These are phyloP conservation scores for Amiota communis DNA, from an alignment of 2,888 invertebrate genomes.

Conservation along the genomic window DNA sequence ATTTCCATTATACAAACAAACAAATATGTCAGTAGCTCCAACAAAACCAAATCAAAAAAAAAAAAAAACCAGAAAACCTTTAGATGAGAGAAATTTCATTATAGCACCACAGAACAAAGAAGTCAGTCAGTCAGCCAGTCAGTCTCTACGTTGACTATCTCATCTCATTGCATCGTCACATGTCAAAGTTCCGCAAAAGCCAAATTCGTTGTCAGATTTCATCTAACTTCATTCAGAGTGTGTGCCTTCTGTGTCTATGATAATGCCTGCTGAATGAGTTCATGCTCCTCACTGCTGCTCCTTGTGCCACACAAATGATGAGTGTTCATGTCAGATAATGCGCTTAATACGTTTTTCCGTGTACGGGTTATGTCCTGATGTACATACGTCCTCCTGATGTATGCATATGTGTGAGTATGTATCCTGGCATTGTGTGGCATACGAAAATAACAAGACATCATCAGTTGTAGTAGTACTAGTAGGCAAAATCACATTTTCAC, in stretches of 20 bases:
- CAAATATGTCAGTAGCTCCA: conserved; percentile 8
- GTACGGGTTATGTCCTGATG: background rate
- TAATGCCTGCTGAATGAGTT: background rate
- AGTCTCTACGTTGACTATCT: background rate
- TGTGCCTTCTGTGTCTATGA: background rate
- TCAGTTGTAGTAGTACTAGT: conserved; percentile 36
- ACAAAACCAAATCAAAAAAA: conserved; percentile 19
- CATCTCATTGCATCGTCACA: background rate
- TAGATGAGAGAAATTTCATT: background rate
- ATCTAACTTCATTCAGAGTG: background rate
- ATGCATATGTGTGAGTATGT: background rate
- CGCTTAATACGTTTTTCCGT: conserved; percentile 62
- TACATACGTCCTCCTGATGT: background rate
- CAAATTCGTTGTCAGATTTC: conserved; percentile 13
- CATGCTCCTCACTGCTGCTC: background rate
- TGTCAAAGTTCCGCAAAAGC: background rate
- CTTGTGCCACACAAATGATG: conserved; percentile 30
- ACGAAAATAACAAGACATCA: conserved; percentile 30
- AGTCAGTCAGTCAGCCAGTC: too few relatives aligned
- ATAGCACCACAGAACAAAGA: too few relatives aligned
- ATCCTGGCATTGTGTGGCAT: background rate
- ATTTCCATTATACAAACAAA: conserved; percentile 59
- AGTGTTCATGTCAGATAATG: conserved; percentile 60
- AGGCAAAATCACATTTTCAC: conserved; percentile 64
- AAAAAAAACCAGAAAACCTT: conserved; percentile 41